Evolutionary conservation across 2,888 invertebrate genomes (phyloP).

Genomic region (Crioceris asparagi): DNA sequence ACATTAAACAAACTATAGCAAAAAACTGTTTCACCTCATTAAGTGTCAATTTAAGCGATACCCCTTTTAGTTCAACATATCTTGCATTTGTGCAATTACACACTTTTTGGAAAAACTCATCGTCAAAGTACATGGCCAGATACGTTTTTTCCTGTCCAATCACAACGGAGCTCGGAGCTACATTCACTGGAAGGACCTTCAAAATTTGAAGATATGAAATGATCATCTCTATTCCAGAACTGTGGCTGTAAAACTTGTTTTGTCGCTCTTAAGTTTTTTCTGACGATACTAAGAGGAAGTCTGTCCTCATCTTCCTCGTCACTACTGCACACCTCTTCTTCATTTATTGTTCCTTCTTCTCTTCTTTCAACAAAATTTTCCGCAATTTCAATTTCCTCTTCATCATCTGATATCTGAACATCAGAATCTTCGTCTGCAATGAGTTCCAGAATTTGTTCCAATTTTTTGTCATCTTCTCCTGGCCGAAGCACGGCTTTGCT

Average conservation of each 20-base stretch:
- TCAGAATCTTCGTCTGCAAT: not conserved
- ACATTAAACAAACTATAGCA: slow-evolving; percentile 14
- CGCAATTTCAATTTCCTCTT: not conserved
- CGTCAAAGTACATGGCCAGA: slow-evolving; percentile 4
- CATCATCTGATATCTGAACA: not conserved
- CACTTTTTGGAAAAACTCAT: slow-evolving; percentile 6
- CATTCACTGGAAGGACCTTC: not conserved
- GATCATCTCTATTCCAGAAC: slow-evolving; percentile 1
- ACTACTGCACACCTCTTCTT: no score
- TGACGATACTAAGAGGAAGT: slow-evolving; percentile 3
- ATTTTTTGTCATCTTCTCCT: slow-evolving; percentile 1
- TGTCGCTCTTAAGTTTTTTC: not conserved
- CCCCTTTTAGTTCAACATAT: slow-evolving; percentile 4
- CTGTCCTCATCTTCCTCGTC: slow-evolving; percentile 1
- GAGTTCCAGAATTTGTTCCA: not conserved
- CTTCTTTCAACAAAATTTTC: not conserved
- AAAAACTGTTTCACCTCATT: slow-evolving; percentile 11
- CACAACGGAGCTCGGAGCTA: not conserved
- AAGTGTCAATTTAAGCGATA: slow-evolving; percentile 6
- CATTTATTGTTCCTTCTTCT: not conserved
- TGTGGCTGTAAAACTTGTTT: not conserved
- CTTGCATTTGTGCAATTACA: slow-evolving; percentile 9
- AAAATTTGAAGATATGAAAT: not conserved
- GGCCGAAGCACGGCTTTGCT: not conserved
- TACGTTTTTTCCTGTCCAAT: no score